These are phyloP conservation scores for Drosophila acutilabella DNA, from an alignment of 2,888 invertebrate genomes.

Conservation along the genomic window DNA sequence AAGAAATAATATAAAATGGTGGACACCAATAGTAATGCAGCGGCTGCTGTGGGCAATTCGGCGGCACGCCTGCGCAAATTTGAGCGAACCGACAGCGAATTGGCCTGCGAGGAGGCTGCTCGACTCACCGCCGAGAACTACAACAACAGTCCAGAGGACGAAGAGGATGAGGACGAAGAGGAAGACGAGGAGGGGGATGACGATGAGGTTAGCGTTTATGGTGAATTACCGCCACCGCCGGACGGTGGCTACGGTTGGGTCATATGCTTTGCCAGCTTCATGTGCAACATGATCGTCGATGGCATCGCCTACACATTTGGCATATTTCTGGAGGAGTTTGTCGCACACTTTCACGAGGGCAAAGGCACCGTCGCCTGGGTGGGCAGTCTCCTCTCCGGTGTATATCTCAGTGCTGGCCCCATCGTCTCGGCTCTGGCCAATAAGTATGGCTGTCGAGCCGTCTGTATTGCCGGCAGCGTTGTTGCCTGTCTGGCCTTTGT, in stretches of 20 bases:
- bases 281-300: slow-evolving; percentile 99
- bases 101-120: slow-evolving; percentile 93
- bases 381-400: slow-evolving; percentile 97
- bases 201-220: slow-evolving; percentile 89
- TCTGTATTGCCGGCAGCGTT: slow-evolving; percentile 96
- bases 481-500: slow-evolving; percentile 94
- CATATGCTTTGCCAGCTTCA: slow-evolving; percentile 97
- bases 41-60: slow-evolving; percentile 61
- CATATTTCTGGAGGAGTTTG: slow-evolving; percentile 93
- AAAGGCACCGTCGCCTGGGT: slow-evolving; percentile 96
- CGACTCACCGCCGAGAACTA: slow-evolving; percentile 89
- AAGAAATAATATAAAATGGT: slow-evolving; percentile 60
- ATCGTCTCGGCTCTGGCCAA: slow-evolving; percentile 98
- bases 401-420: slow-evolving; percentile 98
- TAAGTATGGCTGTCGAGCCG: slow-evolving; percentile 96
- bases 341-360: slow-evolving; percentile 92
- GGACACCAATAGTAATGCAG: slow-evolving; percentile 67
- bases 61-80: slow-evolving; percentile 85
- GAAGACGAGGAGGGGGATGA: slow-evolving; percentile 86
- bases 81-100: slow-evolving; percentile 92
- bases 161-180: slow-evolving; percentile 60
- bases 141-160: slow-evolving; percentile 85
- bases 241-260: slow-evolving; percentile 97
- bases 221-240: slow-evolving; percentile 93
- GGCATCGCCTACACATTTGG: slow-evolving; percentile 99